Evolutionary conservation across 2,888 invertebrate species (phyloP).

Genomic region (Tenthredo distinguenda): DNA sequence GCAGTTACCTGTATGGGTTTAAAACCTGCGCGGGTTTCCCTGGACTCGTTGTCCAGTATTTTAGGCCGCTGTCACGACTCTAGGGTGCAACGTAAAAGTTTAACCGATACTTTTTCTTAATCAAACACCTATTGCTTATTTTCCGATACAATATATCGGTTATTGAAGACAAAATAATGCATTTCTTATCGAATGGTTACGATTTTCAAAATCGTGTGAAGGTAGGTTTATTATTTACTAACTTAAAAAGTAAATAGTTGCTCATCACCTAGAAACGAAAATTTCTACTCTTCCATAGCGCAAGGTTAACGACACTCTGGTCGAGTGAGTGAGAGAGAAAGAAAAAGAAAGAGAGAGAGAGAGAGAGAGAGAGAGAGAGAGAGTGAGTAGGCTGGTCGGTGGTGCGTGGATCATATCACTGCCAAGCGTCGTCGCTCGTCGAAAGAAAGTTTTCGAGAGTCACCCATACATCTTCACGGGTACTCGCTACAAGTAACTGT

Average conservation of each 20-base stretch:
- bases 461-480: not conserved
- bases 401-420: constrained; percentile 43
- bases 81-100: not conserved
- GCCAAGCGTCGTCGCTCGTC: not conserved
- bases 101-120: not conserved
- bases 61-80: constrained; percentile 25
- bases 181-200: not conserved
- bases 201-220: not conserved
- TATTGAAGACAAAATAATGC: not conserved
- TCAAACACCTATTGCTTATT: too few species aligned
- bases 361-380: constrained; percentile 51
- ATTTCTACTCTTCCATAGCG: constrained; percentile 24
- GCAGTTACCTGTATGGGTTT: constrained; percentile 38
- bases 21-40: constrained; percentile 37
- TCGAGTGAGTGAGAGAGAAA: constrained; percentile 54
- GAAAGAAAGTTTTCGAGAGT: constrained; percentile 48
- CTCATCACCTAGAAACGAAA: not conserved
- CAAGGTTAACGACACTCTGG: constrained; percentile 48
- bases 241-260: not conserved
- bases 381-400: constrained; percentile 45
- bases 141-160: not conserved
- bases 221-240: not conserved
- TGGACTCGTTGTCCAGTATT: constrained; percentile 19
- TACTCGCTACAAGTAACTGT: not conserved
- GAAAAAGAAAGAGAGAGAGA: constrained; percentile 17